Evolutionary conservation across 2,113 vertebrate genomes (phyloP).

Genomic region (Ariopsis seemanni): DNA sequence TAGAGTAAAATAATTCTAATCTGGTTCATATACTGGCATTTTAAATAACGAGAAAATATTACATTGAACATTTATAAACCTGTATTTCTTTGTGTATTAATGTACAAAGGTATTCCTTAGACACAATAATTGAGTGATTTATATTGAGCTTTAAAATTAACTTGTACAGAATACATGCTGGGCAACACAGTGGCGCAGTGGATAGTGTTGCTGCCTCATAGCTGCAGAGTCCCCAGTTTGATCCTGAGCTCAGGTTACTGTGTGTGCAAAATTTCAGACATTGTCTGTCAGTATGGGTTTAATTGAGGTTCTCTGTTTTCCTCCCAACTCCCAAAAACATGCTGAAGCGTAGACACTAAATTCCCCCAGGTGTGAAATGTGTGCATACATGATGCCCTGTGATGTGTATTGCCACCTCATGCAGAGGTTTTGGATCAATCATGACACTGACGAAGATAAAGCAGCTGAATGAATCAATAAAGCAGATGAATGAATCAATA

Average conservation of each 20-base stretch:
- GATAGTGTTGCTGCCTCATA: not conserved
- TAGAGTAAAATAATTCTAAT: not conserved
- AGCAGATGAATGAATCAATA: not conserved
- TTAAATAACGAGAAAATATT: not conserved
- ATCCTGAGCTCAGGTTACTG: not conserved
- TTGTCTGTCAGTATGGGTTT: not conserved
- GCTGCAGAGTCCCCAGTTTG: not conserved
- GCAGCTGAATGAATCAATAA: not conserved
- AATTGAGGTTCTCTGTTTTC: not conserved
- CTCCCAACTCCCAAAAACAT: not conserved
- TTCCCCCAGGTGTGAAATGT: not conserved
- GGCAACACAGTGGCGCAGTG: not conserved
- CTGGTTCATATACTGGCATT: not conserved
- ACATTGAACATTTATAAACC: not conserved
- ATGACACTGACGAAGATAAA: not conserved
- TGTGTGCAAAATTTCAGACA: conserved; percentile 6
- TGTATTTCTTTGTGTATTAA: not conserved
- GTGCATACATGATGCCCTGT: not conserved
- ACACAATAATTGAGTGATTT: not conserved
- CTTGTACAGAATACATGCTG: not conserved
- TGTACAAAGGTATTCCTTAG: not conserved
- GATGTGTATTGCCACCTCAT: not conserved
- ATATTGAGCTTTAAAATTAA: not conserved
- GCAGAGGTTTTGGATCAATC: not conserved
- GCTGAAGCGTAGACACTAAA: not conserved